Evolutionary conservation across 2,113 vertebrate species (phyloP), one percentile per base, ranked within the genome.

Genomic region (Crotalus helleri): DNA sequence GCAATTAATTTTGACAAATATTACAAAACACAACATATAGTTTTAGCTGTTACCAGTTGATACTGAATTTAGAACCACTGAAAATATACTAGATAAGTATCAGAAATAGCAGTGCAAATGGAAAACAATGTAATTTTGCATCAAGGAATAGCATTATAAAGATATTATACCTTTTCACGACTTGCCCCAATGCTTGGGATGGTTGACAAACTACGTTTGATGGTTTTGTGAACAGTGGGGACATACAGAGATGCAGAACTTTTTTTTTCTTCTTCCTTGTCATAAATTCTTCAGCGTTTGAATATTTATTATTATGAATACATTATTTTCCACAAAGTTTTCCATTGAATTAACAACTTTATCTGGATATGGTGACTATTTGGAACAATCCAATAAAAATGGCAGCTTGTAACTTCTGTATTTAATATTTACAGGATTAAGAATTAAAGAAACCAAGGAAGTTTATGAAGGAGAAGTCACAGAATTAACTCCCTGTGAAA

Each of bases 401-500:
- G 0, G 57, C 15, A 26, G 1, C 74, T 92, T 61, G 59, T 86
- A n/a, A 46, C 54, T 93, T 15, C 87, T 91, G 24, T 90, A 49
- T 96, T 94, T 24, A 15, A 8, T 96, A 92, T 95, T 69, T 97
- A 26, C 95, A 99, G 99, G 99, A 3, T 94, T 99, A 92, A 98
- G 99, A 91, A 99, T 99, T 97, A 99, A 99, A 97, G 99, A 99
- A 95, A 99, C 99, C 53, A 99, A 99, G 96, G 99, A 99, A 94
- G 99, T 99, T 92, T 99, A 99, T 94, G 99, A 99, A 98, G 99
- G 99, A 3, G 99, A 99, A 97, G 99, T 99, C 97, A 99, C 99
- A 24, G 99, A 99, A 97, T 96, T 99, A 90, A 99, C 98, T 54
- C 99, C 99, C 0, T 99, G 99, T 94, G 99, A 99, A 98, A 99